phyloP scores from a whole-genome alignment of 2,797 vertebrate species.

The Heliangelus exortis region DNA sequence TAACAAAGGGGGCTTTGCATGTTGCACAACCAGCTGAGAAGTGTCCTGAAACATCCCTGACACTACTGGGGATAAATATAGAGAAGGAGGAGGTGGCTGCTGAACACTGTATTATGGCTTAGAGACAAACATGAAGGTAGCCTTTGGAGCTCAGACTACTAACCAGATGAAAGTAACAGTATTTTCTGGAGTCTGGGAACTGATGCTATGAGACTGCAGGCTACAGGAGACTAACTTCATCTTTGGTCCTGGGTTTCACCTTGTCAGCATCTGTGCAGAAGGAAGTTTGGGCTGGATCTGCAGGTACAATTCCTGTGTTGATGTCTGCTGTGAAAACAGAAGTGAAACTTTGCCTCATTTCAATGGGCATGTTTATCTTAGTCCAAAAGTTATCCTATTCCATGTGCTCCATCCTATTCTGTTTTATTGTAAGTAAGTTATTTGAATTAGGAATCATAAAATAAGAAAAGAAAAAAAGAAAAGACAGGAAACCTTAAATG shows the following conservation, averaged over 20 bases:
- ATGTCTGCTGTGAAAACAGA: neutral
- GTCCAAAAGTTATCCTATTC: neutral
- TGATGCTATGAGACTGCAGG: neutral
- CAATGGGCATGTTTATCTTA: neutral
- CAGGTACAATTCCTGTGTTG: neutral
- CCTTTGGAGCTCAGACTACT: neutral
- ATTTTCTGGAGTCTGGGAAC: neutral
- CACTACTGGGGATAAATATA: constrained; percentile 44
- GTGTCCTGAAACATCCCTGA: constrained; percentile 55
- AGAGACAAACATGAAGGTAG: neutral
- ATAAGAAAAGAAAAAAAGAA: neutral
- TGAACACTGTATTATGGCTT: neutral
- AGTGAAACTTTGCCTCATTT: neutral
- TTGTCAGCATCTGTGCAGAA: neutral
- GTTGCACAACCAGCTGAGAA: constrained; percentile 66
- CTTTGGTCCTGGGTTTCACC: neutral
- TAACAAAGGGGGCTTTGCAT: constrained; percentile 43
- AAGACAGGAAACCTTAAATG: neutral
- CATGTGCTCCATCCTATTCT: neutral
- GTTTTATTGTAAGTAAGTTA: neutral
- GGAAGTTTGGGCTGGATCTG: neutral
- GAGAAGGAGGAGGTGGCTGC: neutral
- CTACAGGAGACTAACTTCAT: neutral
- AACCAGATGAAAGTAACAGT: neutral
- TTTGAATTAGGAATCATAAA: neutral